Base-by-base conservation (phyloP, 2,888 invertebrate species). In the Drosophila fulvimacula region DNA sequence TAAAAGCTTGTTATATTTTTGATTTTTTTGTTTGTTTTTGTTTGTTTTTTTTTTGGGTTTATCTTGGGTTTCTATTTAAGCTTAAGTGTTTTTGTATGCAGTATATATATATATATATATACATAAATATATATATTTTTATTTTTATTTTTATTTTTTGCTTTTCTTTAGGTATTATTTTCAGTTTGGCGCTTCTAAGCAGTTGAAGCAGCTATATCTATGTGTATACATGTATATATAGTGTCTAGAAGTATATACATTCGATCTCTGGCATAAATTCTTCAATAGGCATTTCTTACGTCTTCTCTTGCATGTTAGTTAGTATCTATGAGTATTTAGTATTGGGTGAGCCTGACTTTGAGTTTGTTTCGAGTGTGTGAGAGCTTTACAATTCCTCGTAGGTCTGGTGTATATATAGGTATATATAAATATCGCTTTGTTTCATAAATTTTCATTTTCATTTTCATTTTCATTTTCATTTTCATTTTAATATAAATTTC, bases 401-500 rank as follows among this genome's bases (percentile, higher is more conserved):
- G n/a, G 65, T 79, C 65, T 78, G 62, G 30, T 39, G 48, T 76
- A 60, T 76, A 66, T 70, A 63, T 63, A 52, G n/a, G 24, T 79
- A 65, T 84, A 66, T 73, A 69, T 79, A 56, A 70, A 83, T 73
- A 74, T 79, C 71, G 57, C 52, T 69, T 49, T 61, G 24, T 17
- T 63, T 68, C 30, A 17, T 56, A 46, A n/a, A 52, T 53, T 52
- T 71, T 30, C 9, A 10, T 30, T 17, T 39, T 39, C 4, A 13
- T 13, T 36, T 6, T 41, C 2, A 5, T 5, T 3, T 32, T 17
- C 53, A 42, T 36, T 21, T n/a, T n/a, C n/a, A n/a, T n/a, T n/a
- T n/a, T n/a, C n/a, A n/a, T n/a, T 24, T 46, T 38, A 39, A 64
- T 83, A 79, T 79, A 87, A 83, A 81, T 85, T 85, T 85, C 68